Conservation (phyloP, 2,888 invertebrate genomes). For the Drosophila phalerata region DNA sequence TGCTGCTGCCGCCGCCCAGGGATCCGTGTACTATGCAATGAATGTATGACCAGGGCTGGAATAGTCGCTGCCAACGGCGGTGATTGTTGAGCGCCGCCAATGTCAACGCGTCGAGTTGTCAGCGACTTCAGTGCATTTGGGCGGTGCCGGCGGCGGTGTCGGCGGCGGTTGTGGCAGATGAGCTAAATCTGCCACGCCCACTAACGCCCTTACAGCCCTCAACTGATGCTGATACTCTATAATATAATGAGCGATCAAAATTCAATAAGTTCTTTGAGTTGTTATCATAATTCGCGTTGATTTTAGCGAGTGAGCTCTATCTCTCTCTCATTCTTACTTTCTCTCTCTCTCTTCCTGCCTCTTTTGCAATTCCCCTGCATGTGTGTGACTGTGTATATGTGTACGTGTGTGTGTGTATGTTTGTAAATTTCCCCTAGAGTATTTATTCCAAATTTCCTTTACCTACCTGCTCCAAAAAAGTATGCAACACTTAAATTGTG, state of each 20-base stretch:
- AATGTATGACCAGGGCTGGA: conserved; percentile 91
- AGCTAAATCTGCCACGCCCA: conserved; percentile 40
- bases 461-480: conserved; percentile 1
- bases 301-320: conserved; percentile 50
- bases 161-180: conserved; percentile 58
- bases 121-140: conserved; percentile 83
- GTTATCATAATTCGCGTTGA: conserved; percentile 48
- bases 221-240: not conserved
- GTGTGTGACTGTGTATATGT: conserved; percentile 9
- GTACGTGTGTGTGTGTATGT: conserved; percentile 7
- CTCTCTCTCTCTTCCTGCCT: not conserved
- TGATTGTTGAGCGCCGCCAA: conserved; percentile 84
- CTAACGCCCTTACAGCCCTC: not conserved
- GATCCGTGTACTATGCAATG: conserved; percentile 93
- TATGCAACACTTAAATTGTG: conserved; percentile 31
- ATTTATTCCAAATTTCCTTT: not conserved
- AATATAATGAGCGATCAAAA: not conserved
- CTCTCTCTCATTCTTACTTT: not conserved
- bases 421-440: conserved; percentile 12
- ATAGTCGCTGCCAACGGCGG: conserved; percentile 84
- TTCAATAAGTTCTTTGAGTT: conserved; percentile 54
- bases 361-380: not conserved
- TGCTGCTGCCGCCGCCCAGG: conserved; percentile 62
- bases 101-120: conserved; percentile 84
- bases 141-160: conserved; percentile 36